Conservation (phyloP, 1,140 invertebrate species). For the Berghia stephanieae region DNA sequence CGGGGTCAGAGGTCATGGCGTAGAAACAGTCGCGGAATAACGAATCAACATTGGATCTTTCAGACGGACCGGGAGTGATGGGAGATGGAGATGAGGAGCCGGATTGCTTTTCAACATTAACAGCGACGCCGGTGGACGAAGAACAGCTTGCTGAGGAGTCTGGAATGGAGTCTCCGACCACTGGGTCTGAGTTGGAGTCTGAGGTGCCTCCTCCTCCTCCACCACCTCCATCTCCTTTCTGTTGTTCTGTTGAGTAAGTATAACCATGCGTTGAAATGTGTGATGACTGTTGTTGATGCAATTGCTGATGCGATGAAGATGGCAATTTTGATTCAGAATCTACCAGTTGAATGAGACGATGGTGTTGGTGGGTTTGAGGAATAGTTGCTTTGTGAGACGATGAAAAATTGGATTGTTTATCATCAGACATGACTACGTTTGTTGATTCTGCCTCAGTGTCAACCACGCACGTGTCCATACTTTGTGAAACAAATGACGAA, state of each 20-base stretch:
- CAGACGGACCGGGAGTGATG: too few relatives aligned
- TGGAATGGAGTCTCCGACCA: neutral
- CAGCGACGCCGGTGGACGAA: conserved; percentile 14
- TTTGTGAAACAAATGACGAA: too few relatives aligned
- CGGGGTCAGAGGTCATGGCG: neutral
- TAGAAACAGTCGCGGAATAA: too few relatives aligned
- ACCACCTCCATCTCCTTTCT: neutral
- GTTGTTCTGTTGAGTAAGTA: neutral
- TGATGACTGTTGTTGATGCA: neutral
- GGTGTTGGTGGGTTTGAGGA: neutral
- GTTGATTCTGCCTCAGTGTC: too few relatives aligned
- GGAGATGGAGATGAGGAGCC: too few relatives aligned
- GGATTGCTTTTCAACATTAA: too few relatives aligned
- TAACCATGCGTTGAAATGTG: neutral
- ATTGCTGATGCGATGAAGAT: neutral
- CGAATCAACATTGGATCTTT: too few relatives aligned
- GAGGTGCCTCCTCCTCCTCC: neutral
- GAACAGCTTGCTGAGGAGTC: neutral
- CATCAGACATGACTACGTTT: too few relatives aligned
- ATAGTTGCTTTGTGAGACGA: neutral
- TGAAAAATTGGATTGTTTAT: neutral
- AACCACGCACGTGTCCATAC: too few relatives aligned
- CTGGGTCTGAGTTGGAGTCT: conserved; percentile 16
- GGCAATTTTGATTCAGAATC: neutral
- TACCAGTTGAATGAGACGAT: neutral